Evolutionary conservation across 2,888 invertebrate species (phyloP), one percentile per base, ranked within the genome.

Genomic region (Malthinus seriepunctatus): DNA sequence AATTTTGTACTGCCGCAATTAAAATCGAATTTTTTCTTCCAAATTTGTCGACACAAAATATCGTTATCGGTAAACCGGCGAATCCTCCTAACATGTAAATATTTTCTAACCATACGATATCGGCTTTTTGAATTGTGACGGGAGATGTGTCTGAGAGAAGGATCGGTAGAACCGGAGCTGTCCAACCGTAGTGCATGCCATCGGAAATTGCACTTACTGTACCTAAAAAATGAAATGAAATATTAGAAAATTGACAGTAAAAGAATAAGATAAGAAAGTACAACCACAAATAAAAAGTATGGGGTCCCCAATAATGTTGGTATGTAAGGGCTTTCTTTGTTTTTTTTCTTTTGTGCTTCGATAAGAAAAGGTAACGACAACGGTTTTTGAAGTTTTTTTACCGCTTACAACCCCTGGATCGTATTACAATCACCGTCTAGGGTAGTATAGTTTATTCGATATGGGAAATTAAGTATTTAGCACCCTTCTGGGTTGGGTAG

Each of bases 161-260:
- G 10, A 76, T 68, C n/a, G 76, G 77, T 10, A 76, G 69, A 15
- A 74, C 69, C 9, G 77, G 76, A 4, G 77, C 72, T 3, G 76
- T 71, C 77, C 77, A 78, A 10, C 76, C 78, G 46, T 78, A 79
- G 60, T 77, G 76, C 73, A 78, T 77, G 7, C 78, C 78, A 69
- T 76, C 77, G 1, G 75, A 75, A 12, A 77, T 71, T 2, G 76
- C 76, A 51, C 73, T 72, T 15, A 76, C 60, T n/a, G 74, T 77
- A 11, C 72, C 76, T 77, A 60, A 34, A 72, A 75, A 63, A 32
- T n/a, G 23, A 10, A 0, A 7, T 31, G 10, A 44, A 44, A 1
- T 1, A 15, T 37, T 11, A 9, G 10, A 37, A 35, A 7, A 37
- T 37, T 37, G 37, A 34, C 10, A 10, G 35, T 10, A 10, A 10